These are phyloP conservation scores for Incurvaria masculella DNA, from an alignment of 2,888 invertebrate species.

Conservation along the genomic window DNA sequence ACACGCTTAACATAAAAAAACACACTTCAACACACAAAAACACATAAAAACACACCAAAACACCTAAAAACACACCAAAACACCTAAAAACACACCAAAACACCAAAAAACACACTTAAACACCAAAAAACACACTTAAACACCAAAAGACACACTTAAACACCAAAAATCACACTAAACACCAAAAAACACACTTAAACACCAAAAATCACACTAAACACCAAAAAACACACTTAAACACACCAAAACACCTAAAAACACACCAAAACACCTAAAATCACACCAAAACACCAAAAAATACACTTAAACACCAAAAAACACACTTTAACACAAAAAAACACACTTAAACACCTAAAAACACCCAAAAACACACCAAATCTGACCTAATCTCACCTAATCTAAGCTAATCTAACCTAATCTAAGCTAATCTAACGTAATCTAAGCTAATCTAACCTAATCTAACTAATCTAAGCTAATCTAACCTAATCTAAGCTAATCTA, in stretches of 20 bases:
- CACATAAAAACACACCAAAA: too few relatives aligned
- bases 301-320: constrained; percentile 11
- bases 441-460: constrained; percentile 11
- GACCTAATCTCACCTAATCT: constrained; percentile 14
- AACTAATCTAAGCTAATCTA: constrained; percentile 11
- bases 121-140: too few relatives aligned
- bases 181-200: too few relatives aligned
- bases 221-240: too few relatives aligned
- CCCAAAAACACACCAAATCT: constrained; percentile 12
- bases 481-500: constrained; percentile 12
- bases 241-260: constrained; percentile 3
- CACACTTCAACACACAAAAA: constrained; percentile 8
- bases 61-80: constrained; percentile 5
- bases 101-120: background rate
- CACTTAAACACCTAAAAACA: constrained; percentile 9
- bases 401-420: constrained; percentile 11
- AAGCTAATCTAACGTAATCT: constrained; percentile 10
- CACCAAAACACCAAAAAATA: constrained; percentile 7
- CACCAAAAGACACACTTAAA: too few relatives aligned
- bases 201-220: background rate
- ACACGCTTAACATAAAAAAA: constrained; percentile 9
- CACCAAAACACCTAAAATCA: background rate
- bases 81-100: constrained; percentile 2
- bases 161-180: constrained; percentile 3
- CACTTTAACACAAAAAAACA: constrained; percentile 11